Base-by-base conservation (phyloP, 2,888 invertebrate species). In the Drosophila nr. fundita region DNA sequence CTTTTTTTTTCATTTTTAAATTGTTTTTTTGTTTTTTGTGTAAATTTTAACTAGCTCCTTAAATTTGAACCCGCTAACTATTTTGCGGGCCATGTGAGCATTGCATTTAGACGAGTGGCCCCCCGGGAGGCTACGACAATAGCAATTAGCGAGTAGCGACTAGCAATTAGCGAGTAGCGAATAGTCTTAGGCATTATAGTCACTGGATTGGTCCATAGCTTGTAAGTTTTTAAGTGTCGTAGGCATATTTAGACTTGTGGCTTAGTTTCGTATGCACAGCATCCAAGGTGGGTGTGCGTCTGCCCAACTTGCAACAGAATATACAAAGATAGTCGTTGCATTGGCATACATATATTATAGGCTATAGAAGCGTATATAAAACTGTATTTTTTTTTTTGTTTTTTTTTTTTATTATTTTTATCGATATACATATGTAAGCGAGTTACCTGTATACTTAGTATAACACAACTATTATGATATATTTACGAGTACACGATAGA, bases 201-300 rank as follows among this genome's bases (percentile, higher is more conserved):
- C 77, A 61, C 48, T 65, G 73, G 76, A 82, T 79, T 78, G 83
- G 86, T 83, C 83, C 80, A 78, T 80, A 85, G 80, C 53, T 64
- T 27, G 7, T 83, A 83, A 85, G 78, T 57, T 64, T 29, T 5
- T 79, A 81, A 77, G 81, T 45, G 42, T 65, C 64, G 32, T 65
- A 53, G 52, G 50, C 42, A 48, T 68, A 59, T 53, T 42, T 65
- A 69, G 67, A 61, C 45, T 63, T 40, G 21, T 38, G 30, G 15
- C 57, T 24, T 42, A 42, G 42, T 38, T 13, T 42, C 2, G 40
- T 45, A 18, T 52, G 52, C 61, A 48, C 38, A 68, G 68, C 50
- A 52, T 55, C 53, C 49, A 38, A 66, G 58, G 49, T 34, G 64
- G 62, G 57, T 52, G 63, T 40, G 27, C 40, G 21, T 48, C 34